phyloP scores from a whole-genome alignment of 2,113 vertebrate genomes.

The Phyllostomus discolor region DNA sequence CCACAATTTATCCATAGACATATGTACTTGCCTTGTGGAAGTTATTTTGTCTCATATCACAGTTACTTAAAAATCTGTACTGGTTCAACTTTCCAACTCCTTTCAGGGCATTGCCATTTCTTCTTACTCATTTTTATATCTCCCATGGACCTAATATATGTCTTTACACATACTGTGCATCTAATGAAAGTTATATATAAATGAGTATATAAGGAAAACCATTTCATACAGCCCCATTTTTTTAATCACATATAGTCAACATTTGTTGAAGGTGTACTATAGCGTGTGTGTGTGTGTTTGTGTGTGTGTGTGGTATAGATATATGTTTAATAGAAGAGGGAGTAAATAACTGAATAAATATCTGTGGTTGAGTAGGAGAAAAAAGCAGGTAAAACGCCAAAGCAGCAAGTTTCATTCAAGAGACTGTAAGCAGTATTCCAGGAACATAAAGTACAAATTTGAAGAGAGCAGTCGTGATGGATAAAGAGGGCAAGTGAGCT shows the following conservation, averaged over 20 bases:
- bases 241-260: neutral
- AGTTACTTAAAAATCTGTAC: neutral
- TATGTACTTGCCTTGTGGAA: neutral
- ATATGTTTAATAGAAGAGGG: neutral
- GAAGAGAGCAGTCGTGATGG: neutral
- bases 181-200: neutral
- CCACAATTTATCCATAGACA: neutral
- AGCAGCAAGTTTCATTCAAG: neutral
- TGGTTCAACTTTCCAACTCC: neutral
- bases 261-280: neutral
- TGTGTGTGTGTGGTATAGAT: neutral
- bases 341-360: neutral
- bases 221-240: neutral
- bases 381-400: neutral
- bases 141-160: neutral
- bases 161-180: neutral
- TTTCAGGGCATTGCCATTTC: neutral
- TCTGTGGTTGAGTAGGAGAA: neutral
- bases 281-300: neutral
- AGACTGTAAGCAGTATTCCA: neutral
- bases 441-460: neutral
- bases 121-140: neutral
- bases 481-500: neutral
- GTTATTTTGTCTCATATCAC: neutral
- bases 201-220: neutral